Conservation (phyloP, 1,140 invertebrate genomes). For the Trichonephila clavipes region DNA sequence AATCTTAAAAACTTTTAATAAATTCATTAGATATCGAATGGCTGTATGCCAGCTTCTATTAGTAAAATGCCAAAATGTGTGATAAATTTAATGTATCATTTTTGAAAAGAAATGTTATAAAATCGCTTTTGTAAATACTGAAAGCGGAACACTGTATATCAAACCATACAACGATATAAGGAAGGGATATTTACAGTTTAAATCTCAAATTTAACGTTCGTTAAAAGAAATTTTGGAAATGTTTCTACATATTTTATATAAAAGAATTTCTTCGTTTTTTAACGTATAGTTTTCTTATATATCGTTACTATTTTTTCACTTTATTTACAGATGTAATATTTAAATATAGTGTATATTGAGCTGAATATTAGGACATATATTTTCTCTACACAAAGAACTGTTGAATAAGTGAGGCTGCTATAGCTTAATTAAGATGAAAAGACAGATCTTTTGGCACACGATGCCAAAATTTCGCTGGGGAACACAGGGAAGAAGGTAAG, state of each 20-base stretch:
- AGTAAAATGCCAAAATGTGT: too few species aligned
- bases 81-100: too few species aligned
- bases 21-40: too few species aligned
- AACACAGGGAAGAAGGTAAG: too few species aligned
- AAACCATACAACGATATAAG: not conserved
- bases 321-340: slow-evolving; percentile 2
- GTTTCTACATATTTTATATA: not conserved
- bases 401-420: not conserved
- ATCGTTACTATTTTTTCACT: not conserved
- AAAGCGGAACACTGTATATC: not conserved
- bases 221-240: not conserved
- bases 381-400: not conserved
- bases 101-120: not conserved
- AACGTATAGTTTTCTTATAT: not conserved
- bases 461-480: too few species aligned
- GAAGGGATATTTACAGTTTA: not conserved
- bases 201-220: not conserved
- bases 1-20: too few species aligned
- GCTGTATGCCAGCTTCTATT: too few species aligned
- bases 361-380: not conserved
- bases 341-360: not conserved
- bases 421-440: not conserved
- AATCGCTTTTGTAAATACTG: not conserved
- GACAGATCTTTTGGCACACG: too few species aligned
- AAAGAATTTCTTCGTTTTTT: not conserved